These are phyloP conservation scores for Scomber colias DNA, from an alignment of 2,113 vertebrate genomes.

Conservation along the genomic window DNA sequence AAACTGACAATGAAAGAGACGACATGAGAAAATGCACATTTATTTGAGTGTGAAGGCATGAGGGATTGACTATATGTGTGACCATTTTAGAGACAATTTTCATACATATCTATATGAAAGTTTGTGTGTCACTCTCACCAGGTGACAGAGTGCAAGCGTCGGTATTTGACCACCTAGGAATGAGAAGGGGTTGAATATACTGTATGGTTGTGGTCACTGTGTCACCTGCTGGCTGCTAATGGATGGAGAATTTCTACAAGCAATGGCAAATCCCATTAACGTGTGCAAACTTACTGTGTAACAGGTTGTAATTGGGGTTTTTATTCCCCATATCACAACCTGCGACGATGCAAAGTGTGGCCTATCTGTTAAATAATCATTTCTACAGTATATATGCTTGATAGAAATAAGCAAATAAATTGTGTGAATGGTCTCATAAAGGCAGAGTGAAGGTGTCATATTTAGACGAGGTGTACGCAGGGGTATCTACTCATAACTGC, in stretches of 20 bases:
- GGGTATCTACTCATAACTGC: not conserved
- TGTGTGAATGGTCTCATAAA: not conserved
- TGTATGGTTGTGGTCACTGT: constrained; percentile 16
- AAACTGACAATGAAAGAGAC: constrained; percentile 14
- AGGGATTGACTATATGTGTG: not conserved
- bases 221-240: constrained; percentile 28
- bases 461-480: too few relatives aligned
- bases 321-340: not conserved
- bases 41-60: not conserved
- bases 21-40: not conserved
- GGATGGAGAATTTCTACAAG: constrained; percentile 2
- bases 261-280: constrained; percentile 1
- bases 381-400: not conserved
- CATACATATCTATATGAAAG: not conserved
- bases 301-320: not conserved
- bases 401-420: too few relatives aligned
- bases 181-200: not conserved
- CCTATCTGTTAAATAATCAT: not conserved
- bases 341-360: not conserved
- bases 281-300: constrained; percentile 2
- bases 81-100: not conserved
- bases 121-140: not conserved
- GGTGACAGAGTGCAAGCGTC: not conserved
- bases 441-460: not conserved
- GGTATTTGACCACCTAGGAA: not conserved